Conservation (phyloP, 2,797 vertebrate species). For the Gymnothorax reevesii region DNA sequence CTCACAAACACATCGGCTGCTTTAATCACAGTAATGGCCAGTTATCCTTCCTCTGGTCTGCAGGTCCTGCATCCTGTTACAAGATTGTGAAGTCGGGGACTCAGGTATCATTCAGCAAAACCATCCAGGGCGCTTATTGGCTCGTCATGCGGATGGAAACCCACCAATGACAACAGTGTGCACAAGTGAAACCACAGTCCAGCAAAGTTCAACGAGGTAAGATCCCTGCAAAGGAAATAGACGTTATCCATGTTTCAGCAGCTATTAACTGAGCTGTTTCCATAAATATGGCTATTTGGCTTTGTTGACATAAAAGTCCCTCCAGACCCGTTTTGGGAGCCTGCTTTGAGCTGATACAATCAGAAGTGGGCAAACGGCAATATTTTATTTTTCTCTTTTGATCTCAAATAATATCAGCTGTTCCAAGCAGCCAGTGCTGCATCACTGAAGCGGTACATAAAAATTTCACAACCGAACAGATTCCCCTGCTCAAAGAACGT, state of each 20-base stretch:
- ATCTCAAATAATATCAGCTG: constrained; percentile 41
- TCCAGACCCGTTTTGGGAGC: constrained; percentile 46
- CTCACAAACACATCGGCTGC: constrained; percentile 52
- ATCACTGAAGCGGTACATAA: constrained; percentile 44
- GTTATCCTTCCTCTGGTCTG: constrained; percentile 49
- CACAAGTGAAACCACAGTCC: background rate
- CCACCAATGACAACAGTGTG: background rate
- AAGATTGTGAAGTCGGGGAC: constrained; percentile 40
- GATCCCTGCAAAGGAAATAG: constrained; percentile 22
- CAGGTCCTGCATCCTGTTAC: constrained; percentile 45
- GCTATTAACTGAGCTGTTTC: constrained; percentile 40
- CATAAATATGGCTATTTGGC: constrained; percentile 40
- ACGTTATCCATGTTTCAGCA: constrained; percentile 54
- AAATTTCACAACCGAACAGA: constrained; percentile 32
- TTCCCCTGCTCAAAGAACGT: constrained; percentile 50
- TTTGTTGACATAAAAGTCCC: constrained; percentile 21
- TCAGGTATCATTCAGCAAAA: background rate
- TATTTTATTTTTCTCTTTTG: constrained; percentile 43
- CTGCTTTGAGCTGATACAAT: constrained; percentile 53
- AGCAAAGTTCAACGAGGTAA: background rate
- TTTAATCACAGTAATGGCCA: constrained; percentile 61
- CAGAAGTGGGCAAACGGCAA: constrained; percentile 44
- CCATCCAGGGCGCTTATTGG: background rate
- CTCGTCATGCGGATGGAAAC: background rate
- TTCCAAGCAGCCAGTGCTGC: constrained; percentile 20